These are phyloP conservation scores for Sympetrum striolatum DNA, from an alignment of 2,888 invertebrate genomes.

Conservation along the genomic window DNA sequence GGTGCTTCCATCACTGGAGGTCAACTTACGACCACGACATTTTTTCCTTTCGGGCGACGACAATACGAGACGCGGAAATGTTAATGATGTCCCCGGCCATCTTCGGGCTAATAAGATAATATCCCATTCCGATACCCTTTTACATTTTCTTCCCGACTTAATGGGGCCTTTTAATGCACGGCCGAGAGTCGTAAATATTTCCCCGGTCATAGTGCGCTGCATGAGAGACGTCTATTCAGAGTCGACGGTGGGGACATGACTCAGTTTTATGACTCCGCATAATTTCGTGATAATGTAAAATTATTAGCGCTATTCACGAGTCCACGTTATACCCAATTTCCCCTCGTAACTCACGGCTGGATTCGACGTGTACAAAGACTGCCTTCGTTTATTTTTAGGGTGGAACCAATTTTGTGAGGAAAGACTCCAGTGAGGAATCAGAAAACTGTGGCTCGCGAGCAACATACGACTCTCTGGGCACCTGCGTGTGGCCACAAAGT, in stretches of 20 bases:
- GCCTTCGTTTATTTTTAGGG: not conserved
- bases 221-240: not conserved
- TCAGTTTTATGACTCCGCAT: conserved; percentile 5
- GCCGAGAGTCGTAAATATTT: not conserved
- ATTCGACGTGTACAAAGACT: not conserved
- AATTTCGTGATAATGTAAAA: conserved; percentile 21
- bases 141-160: not conserved
- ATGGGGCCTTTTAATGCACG: not conserved
- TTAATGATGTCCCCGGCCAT: not conserved
- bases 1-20: not conserved
- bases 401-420: not conserved
- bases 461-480: not conserved
- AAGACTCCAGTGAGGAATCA: not conserved
- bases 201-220: not conserved
- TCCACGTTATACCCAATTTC: not conserved
- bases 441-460: not conserved
- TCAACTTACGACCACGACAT: not conserved
- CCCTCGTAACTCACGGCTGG: not conserved
- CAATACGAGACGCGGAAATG: not conserved
- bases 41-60: not conserved
- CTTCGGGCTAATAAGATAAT: not conserved
- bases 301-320: not conserved
- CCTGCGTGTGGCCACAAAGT: not conserved
- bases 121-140: not conserved
- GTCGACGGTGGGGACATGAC: not conserved